Evolutionary conservation across 2,113 vertebrate genomes (phyloP).

Genomic region (Bambusicola thoracicus): DNA sequence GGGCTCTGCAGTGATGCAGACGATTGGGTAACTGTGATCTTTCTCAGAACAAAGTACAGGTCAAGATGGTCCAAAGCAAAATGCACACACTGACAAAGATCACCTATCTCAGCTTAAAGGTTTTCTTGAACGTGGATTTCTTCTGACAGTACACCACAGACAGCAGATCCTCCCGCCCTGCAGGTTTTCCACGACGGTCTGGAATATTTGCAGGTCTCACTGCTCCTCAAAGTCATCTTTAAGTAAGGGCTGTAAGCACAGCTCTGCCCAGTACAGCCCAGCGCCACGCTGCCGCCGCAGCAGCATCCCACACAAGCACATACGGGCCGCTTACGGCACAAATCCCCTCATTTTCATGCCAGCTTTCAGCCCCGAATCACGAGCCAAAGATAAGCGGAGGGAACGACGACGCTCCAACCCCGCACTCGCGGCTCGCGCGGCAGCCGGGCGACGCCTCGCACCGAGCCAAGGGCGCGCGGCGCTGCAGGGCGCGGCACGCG

Average conservation of each 20-base stretch:
- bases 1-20: neutral
- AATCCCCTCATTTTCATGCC: neutral
- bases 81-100: neutral
- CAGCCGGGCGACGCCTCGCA: too few relatives aligned
- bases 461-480: too few relatives aligned
- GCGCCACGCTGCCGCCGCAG: too few relatives aligned
- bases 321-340: too few relatives aligned
- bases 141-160: neutral
- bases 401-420: neutral
- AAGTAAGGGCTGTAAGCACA: neutral
- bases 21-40: neutral
- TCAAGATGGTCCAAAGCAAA: neutral
- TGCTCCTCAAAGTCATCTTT: neutral
- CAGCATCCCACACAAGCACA: too few relatives aligned
- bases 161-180: neutral
- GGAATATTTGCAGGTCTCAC: neutral
- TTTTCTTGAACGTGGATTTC: neutral
- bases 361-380: neutral
- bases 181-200: neutral
- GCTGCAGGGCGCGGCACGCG: too few relatives aligned
- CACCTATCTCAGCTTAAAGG: neutral
- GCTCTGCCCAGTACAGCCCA: too few relatives aligned
- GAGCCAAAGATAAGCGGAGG: neutral
- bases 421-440: too few relatives aligned
- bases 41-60: neutral